Base-by-base conservation (phyloP, 2,888 invertebrate species). In the Gerris lacustris region DNA sequence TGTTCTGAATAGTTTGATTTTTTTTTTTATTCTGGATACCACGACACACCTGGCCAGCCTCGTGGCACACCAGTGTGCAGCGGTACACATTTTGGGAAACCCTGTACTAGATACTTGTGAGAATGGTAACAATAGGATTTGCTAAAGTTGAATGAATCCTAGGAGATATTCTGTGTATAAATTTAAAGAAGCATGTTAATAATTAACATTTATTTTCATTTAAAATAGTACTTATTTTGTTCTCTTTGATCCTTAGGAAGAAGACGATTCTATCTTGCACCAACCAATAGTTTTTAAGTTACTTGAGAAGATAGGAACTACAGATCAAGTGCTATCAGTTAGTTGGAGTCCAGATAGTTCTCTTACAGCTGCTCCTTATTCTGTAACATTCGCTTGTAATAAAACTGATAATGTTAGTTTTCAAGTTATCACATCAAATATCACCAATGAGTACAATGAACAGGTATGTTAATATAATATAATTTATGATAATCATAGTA, bases 261-360 rank as follows among this genome's bases (percentile, higher is more conserved):
- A 55, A 55, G 55, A 55, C 11, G 15, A 55, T 55, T 15, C 55
- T 11, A 15, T 55, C 11, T 9, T 55, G 55, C 11, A 55, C 5
- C 55, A 55, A 15, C 55, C 55, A 11, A 15, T 55, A 11, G 9
- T 11, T 55, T 55, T 9, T 55, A 55, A 55, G 55, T 55, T 55
- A 55, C 55, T 55, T 55, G 11, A 55, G 55, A 55, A 55, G 15
- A 9, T 55, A 9, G 15, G 15, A 9, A 55, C 55, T 15, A 55
- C 15, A 15, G 55, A 55, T 7, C 81, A 85, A 73, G 84, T 85
- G 70, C 83, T 85, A 73, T 82, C 83, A 1, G 77, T 88, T 7
- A 82, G 83, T 44, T 83, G 88, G 80, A 86, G 87, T 66, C 86
- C 88, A 43, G 85, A 86, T 76, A 86, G 87, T 9, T 85, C 85